phyloP scores from a whole-genome alignment of 2,797 vertebrate genomes.

The Delichon dasypus region DNA sequence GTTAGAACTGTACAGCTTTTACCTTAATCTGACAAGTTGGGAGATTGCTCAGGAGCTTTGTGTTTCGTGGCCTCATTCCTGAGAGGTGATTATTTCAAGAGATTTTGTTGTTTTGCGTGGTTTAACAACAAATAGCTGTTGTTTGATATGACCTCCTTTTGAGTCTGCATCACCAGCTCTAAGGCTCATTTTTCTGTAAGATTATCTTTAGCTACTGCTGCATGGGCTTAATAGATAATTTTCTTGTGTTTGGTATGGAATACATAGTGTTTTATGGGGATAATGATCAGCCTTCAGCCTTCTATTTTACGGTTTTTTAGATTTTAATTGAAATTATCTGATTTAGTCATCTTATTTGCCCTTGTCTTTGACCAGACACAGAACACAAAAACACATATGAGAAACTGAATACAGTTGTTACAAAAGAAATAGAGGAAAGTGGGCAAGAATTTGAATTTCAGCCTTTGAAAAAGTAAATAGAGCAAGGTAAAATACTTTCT shows the following conservation, averaged over 20 bases:
- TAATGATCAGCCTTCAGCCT: background rate
- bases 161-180: background rate
- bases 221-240: background rate
- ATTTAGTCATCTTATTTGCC: background rate
- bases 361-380: background rate
- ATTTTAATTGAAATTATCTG: constrained; percentile 7
- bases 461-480: background rate
- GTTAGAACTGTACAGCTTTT: background rate
- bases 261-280: background rate
- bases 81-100: constrained; percentile 26
- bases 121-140: constrained; percentile 33
- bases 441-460: background rate
- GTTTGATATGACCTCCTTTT: constrained; percentile 32
- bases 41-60: background rate
- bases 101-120: constrained; percentile 26
- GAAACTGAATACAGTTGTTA: background rate
- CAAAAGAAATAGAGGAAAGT: background rate
- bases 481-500: background rate
- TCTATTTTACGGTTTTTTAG: background rate
- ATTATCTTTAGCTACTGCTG: constrained; percentile 22
- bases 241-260: background rate
- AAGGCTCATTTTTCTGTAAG: background rate
- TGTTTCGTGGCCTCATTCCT: background rate
- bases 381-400: background rate
- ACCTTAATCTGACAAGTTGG: background rate